phyloP scores from a whole-genome alignment of 1,140 invertebrate genomes.

The Brachionus asplanchnoidis region DNA sequence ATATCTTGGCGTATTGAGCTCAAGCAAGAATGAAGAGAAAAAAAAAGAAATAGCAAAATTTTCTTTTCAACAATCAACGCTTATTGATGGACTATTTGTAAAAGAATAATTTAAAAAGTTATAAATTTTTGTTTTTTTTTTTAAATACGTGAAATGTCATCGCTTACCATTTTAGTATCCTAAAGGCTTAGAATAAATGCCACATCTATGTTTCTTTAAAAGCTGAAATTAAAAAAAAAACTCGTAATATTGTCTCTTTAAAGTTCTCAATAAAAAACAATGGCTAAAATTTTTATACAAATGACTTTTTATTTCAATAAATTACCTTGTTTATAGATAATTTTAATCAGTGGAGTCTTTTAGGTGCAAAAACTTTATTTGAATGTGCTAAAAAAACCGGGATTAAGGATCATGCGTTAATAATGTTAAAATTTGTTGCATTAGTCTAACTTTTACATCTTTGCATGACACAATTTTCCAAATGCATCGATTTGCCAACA shows the following conservation, averaged over 20 bases:
- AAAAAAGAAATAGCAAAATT: not conserved
- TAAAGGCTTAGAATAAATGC: not conserved
- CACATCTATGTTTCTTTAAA: not conserved
- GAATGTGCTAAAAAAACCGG: conserved; percentile 24
- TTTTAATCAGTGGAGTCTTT: not conserved
- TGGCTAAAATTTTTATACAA: not conserved
- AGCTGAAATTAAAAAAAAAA: not conserved
- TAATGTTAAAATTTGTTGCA: not conserved
- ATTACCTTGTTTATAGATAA: not conserved
- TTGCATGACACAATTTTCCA: conserved; percentile 35
- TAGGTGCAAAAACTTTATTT: conserved; percentile 24
- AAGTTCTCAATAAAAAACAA: not conserved
- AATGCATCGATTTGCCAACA: not conserved
- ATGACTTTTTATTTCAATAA: not conserved
- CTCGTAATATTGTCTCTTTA: not conserved
- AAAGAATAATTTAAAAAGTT: not conserved
- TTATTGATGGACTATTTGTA: not conserved
- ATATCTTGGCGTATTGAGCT: not conserved
- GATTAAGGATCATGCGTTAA: not conserved
- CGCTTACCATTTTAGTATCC: conserved; percentile 35
- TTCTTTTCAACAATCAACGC: not conserved
- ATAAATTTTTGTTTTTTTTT: not conserved
- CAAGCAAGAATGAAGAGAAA: not conserved
- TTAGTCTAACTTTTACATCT: conserved; percentile 16
- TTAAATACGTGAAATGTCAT: not conserved